Evolutionary conservation across 2,113 vertebrate genomes (phyloP).

Genomic region (Thryonomys swinderianus): DNA sequence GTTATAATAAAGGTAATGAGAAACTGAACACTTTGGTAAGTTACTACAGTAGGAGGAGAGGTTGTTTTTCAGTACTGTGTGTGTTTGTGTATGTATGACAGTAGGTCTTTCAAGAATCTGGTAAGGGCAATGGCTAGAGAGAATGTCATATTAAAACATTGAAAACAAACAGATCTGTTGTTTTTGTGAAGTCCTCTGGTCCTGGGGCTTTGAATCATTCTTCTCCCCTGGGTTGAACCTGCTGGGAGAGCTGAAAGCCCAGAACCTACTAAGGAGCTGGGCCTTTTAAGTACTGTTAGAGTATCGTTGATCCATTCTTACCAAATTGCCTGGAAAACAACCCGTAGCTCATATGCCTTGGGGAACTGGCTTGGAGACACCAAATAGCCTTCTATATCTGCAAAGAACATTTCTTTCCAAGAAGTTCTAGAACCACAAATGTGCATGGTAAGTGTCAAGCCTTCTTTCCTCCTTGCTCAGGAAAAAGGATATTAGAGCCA

Average conservation of each 20-base stretch:
- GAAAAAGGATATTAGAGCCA: not conserved
- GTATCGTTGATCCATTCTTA: not conserved
- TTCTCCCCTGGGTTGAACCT: not conserved
- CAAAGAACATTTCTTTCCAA: not conserved
- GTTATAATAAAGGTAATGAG: conserved; percentile 76
- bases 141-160: conserved; percentile 47
- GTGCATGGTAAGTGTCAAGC: not conserved
- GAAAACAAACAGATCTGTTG: not conserved
- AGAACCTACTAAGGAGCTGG: not conserved
- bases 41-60: conserved; percentile 44
- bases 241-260: conserved; percentile 42
- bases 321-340: not conserved
- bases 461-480: not conserved
- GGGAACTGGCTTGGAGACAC: not conserved
- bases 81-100: not conserved
- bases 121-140: conserved; percentile 21
- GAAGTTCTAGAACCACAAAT: not conserved
- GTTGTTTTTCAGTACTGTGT: conserved; percentile 56
- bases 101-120: conserved; percentile 32
- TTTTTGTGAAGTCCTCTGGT: conserved; percentile 19
- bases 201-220: not conserved
- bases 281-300: not conserved
- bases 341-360: not conserved
- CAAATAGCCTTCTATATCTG: not conserved
- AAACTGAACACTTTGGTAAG: conserved; percentile 65